phyloP scores from a whole-genome alignment of 2,888 invertebrate species.

The Diachrysia chrysitis region DNA sequence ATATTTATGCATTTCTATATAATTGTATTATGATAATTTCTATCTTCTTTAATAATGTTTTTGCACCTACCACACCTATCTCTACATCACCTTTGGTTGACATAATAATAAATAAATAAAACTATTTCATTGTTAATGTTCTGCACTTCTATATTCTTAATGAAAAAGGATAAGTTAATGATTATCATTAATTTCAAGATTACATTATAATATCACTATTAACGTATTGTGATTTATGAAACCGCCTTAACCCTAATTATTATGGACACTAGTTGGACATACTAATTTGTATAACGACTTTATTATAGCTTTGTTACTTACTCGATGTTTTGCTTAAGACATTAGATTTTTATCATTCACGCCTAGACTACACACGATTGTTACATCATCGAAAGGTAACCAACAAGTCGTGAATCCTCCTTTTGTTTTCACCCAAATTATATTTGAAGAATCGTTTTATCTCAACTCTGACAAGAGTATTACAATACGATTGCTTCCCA shows the following conservation, averaged over 20 bases:
- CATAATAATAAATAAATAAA: too few relatives aligned
- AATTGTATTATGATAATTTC: too few relatives aligned
- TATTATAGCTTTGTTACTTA: slow-evolving; percentile 34
- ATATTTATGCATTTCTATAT: too few relatives aligned
- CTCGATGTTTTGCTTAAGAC: slow-evolving; percentile 51
- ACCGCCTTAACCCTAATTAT: slow-evolving; percentile 25
- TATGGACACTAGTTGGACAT: slow-evolving; percentile 22
- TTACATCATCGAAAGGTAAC: slow-evolving; percentile 39
- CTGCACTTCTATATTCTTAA: background rate
- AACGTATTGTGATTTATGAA: slow-evolving; percentile 12
- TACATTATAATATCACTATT: background rate
- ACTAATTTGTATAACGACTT: slow-evolving; percentile 39
- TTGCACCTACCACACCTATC: too few relatives aligned
- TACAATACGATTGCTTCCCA: slow-evolving; percentile 65
- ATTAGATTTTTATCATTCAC: slow-evolving; percentile 68
- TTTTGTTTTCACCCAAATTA: slow-evolving; percentile 59
- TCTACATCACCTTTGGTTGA: too few relatives aligned
- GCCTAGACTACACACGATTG: slow-evolving; percentile 62
- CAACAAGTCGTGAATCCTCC: slow-evolving; percentile 41
- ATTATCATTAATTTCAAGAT: background rate
- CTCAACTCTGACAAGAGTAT: slow-evolving; percentile 45
- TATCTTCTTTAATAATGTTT: too few relatives aligned
- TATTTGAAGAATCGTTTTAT: slow-evolving; percentile 55
- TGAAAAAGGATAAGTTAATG: background rate
- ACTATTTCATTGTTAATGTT: too few relatives aligned